phyloP scores from a whole-genome alignment of 1,140 invertebrate genomes.

The Laodelphax striatellus region DNA sequence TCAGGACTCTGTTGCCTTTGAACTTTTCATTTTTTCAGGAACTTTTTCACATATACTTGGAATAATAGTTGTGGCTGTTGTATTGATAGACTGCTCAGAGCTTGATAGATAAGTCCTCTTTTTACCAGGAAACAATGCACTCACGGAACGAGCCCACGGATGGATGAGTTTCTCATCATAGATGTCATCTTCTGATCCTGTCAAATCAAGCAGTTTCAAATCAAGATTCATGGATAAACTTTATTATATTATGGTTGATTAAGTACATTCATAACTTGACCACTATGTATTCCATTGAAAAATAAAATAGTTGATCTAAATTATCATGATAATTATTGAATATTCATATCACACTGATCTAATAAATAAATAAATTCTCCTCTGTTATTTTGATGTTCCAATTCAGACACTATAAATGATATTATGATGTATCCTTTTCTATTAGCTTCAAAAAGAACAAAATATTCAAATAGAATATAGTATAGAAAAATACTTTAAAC shows the following conservation, averaged over 20 bases:
- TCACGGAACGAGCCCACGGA: conserved; percentile 46
- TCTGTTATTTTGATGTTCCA: too few species aligned
- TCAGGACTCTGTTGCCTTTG: background rate
- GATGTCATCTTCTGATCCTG: conserved; percentile 42
- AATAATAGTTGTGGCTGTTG: background rate
- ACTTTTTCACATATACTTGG: conserved; percentile 9
- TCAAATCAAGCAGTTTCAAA: background rate
- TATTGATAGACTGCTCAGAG: background rate
- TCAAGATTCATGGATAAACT: background rate
- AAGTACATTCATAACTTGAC: too few species aligned
- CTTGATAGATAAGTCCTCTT: conserved; percentile 13
- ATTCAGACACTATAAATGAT: too few species aligned
- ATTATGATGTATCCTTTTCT: too few species aligned
- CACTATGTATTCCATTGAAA: too few species aligned
- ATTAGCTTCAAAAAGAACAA: too few species aligned
- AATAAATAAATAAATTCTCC: too few species aligned
- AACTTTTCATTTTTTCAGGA: background rate
- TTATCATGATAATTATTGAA: too few species aligned
- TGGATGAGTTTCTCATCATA: conserved; percentile 56
- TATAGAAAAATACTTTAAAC: too few species aligned
- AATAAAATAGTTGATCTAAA: too few species aligned
- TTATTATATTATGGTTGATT: background rate
- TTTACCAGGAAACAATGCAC: conserved; percentile 38
- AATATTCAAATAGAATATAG: too few species aligned
- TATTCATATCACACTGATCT: too few species aligned